Evolutionary conservation across 2,113 vertebrate species (phyloP), one percentile per base, ranked within the genome.

Genomic region (Erpornis zantholeuca): DNA sequence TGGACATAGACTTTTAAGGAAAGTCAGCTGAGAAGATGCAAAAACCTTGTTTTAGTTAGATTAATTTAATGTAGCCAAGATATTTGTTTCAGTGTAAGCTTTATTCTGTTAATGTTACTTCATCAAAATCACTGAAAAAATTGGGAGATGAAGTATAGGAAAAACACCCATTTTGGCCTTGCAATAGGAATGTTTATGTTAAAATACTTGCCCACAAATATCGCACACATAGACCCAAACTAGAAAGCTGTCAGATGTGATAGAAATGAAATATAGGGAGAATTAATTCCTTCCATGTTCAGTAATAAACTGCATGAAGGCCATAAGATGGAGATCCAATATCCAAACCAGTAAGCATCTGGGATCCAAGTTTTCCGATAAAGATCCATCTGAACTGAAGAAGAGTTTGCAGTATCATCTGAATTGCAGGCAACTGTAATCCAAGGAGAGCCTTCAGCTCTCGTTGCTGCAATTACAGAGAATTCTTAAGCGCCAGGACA

Each of bases 221-320:
- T 84, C 0, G 0, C 2, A 3, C 21, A 50, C 47, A 66, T 7
- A 92, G 73, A 75, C 23, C 50, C 35, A 80, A 83, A 73, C 59
- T 77, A 73, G 45, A 82, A 90, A 93, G 76, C 79, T 95, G 75
- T 83, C 94, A 95, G 82, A 88, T 66, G 54, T 72, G 57, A 93
- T 38, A 80, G 54, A 86, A 93, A 83, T 90, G 8, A 95, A 88
- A 90, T 82, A 88, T 5, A 65, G 44, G 15, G 36, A 73, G 36
- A 93, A 90, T 73, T 80, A 72, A 12, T 65, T 65, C 88, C 64
- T 85, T 88, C 90, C 92, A 94, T 86, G 47, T 92, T 95, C 90
- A 92, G 80, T 85, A 90, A 83, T 63, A 86, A 92, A 73, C 35
- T 78, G 24, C 35, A 80, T 60, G 33, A 59, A 88, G 68, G 35